phyloP scores from a whole-genome alignment of 2,888 invertebrate species.

The Tanaodytes sp. region DNA sequence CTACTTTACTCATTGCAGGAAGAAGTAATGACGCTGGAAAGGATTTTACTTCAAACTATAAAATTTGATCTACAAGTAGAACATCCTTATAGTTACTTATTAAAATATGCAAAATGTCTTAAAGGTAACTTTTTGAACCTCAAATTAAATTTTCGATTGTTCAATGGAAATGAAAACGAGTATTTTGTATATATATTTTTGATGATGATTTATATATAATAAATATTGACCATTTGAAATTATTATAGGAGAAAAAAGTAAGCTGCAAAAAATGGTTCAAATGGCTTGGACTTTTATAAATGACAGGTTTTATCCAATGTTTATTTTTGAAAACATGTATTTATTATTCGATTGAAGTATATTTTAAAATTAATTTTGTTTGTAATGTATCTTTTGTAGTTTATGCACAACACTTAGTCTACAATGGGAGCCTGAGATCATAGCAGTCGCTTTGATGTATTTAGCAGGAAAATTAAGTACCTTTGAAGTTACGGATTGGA shows the following conservation, averaged over 20 bases:
- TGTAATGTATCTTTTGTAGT: constrained; percentile 72
- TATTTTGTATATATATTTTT: too few relatives aligned
- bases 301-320: constrained; percentile 89
- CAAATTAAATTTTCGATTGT: too few relatives aligned
- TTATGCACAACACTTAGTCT: constrained; percentile 96
- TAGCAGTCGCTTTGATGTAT: constrained; percentile 97
- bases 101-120: constrained; percentile 95
- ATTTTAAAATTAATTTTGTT: too few relatives aligned
- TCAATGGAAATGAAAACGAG: too few relatives aligned
- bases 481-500: constrained; percentile 95
- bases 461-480: constrained; percentile 96
- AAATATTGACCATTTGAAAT: too few relatives aligned
- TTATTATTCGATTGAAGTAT: too few relatives aligned
- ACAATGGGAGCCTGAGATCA: constrained; percentile 98
- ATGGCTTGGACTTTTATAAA: constrained; percentile 99
- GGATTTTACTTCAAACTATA: constrained; percentile 96
- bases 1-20: too few relatives aligned
- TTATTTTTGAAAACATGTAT: constrained; percentile 6
- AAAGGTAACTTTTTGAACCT: constrained; percentile 76
- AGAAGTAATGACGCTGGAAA: constrained; percentile 93
- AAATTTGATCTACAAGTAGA: constrained; percentile 99
- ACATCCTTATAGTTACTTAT: constrained; percentile 94
- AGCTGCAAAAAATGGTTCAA: constrained; percentile 96
- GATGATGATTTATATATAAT: too few relatives aligned
- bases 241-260: constrained; percentile 86